Evolutionary conservation across 23 tunicate genomes (phyloP), one percentile per base, ranked within the genome.

Genomic region (Styela plicata): DNA sequence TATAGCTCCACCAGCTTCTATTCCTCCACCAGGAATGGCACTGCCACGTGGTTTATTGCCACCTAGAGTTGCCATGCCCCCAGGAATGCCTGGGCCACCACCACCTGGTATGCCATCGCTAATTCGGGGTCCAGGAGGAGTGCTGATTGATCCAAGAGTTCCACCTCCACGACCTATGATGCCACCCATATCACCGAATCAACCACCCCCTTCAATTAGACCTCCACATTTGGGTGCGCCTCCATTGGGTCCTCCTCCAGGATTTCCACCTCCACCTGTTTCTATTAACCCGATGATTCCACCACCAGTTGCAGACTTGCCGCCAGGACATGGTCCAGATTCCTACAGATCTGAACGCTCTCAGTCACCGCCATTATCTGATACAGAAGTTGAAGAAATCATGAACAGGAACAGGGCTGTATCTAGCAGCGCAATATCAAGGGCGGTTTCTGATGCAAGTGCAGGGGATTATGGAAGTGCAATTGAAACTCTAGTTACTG

Each of bases 361-460:
- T 0, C 98, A 85, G 44, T 88, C 98, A 30, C 98, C 98, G 10
- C 84, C 80, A 3, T 66, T 88, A 23, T n/a, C 86, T 0, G 93
- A 88, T 17, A 53, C 87, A 27, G 98, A 88, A 57, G 79, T 88
- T 23, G 98, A 93, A 71, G 98, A 93, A 69, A 85, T 86, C 17
- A 93, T 93, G 98, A 88, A 84, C 19, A 76, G 98, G 32, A 93
- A 93, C 52, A 83, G 93, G 17, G 93, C 93, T 0, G 98, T 93
- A 26, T 93, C 98, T 2, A 88, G 98, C 87, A 88, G 88, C 67
- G 98, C 98, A 36, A 93, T 93, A 16, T 88, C 98, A n/a, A 53
- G 98, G 20, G 98, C 98, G 2, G 98, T 93, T 25, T 71, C 87
- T 32, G 98, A 94, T 86, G 98, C 94, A n/a, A 86, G 91, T 63